These are phyloP conservation scores for Clamator glandarius DNA, from an alignment of 2,797 vertebrate genomes.

Conservation along the genomic window DNA sequence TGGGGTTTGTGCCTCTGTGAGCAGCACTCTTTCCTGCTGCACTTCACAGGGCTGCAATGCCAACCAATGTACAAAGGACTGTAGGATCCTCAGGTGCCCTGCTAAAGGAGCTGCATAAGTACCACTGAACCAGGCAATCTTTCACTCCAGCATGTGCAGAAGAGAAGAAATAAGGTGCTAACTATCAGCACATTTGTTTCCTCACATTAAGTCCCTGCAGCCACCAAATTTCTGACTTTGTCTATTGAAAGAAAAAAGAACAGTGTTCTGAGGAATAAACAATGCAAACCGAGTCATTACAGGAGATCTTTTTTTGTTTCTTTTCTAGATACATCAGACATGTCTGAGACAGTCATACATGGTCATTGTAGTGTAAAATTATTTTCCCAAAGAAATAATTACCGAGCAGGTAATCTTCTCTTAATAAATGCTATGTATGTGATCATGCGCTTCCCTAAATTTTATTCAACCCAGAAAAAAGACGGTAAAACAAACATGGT, in stretches of 20 bases:
- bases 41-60: background rate
- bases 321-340: constrained; percentile 25
- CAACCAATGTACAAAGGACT: background rate
- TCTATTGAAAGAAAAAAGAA: background rate
- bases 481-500: background rate
- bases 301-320: background rate
- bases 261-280: background rate
- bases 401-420: background rate
- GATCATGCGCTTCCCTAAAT: background rate
- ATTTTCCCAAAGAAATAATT: constrained; percentile 27
- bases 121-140: background rate
- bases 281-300: background rate
- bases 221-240: background rate
- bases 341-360: background rate
- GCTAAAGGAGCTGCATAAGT: background rate
- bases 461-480: background rate
- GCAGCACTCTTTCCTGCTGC: background rate
- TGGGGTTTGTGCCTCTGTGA: background rate
- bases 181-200: background rate
- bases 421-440: background rate
- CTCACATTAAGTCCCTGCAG: background rate
- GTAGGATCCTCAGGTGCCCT: background rate
- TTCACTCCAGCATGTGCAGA: background rate
- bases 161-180: background rate
- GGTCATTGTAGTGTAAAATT: constrained; percentile 1